phyloP scores from a whole-genome alignment of 2,888 invertebrate genomes.

The Mongoloraphidia duomilia region DNA sequence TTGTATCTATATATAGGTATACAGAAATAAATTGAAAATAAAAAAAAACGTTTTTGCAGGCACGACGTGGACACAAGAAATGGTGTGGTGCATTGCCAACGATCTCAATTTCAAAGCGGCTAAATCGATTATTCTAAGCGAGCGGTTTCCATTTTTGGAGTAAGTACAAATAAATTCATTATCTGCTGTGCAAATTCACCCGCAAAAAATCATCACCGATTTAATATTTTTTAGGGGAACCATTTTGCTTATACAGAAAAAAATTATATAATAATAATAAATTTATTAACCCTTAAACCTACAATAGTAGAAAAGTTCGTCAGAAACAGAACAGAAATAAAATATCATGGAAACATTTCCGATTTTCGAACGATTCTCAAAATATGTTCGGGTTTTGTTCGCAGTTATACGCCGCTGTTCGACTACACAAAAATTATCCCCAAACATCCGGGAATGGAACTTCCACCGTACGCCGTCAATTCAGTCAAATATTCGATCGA shows the following conservation, averaged over 20 bases:
- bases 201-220: background rate
- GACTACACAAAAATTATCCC: conserved; percentile 26
- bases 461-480: conserved; percentile 17
- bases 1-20: conserved; percentile 1
- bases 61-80: conserved; percentile 66
- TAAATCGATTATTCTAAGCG: conserved; percentile 33
- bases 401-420: conserved; percentile 27
- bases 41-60: conserved; percentile 28
- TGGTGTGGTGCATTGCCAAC: conserved; percentile 54
- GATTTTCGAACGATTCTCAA: background rate
- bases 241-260: too few species aligned
- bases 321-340: background rate
- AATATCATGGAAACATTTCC: background rate
- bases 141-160: conserved; percentile 59
- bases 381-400: conserved; percentile 9
- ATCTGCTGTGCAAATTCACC: background rate
- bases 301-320: too few species aligned
- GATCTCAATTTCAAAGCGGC: conserved; percentile 44
- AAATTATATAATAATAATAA: too few species aligned
- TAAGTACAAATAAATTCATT: conserved; percentile 26
- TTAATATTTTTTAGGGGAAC: too few species aligned
- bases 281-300: too few species aligned
- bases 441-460: conserved; percentile 18
- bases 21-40: background rate
- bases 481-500: conserved; percentile 23